These are phyloP conservation scores for Melanargia galathea DNA, from an alignment of 2,888 invertebrate genomes.

Conservation along the genomic window DNA sequence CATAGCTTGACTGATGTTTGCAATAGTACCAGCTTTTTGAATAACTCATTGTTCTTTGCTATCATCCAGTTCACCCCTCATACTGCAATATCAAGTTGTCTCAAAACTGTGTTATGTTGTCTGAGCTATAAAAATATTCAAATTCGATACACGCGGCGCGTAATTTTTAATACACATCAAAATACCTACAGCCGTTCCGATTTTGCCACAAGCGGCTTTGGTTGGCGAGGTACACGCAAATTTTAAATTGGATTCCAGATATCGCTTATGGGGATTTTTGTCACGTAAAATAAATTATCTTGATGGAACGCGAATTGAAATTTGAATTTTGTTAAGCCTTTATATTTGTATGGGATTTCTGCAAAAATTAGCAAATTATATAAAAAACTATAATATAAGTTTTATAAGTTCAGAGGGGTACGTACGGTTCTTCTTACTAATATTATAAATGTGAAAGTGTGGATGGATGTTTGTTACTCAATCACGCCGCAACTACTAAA, in stretches of 20 bases:
- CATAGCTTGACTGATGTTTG: no score
- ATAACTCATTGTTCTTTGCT: no score
- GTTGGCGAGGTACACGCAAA: constrained; percentile 16
- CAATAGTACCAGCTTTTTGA: no score
- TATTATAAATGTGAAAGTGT: no score
- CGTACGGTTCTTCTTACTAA: no score
- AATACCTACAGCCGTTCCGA: constrained; percentile 11
- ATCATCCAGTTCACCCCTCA: no score
- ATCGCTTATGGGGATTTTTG: constrained; percentile 24
- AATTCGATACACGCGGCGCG: background rate
- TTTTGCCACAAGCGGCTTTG: constrained; percentile 20
- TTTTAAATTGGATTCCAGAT: constrained; percentile 26
- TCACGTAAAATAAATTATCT: constrained; percentile 24
- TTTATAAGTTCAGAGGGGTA: no score
- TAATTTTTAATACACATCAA: constrained; percentile 20
- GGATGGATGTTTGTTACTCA: no score
- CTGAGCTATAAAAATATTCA: background rate
- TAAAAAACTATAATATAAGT: background rate
- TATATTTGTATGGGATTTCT: constrained; percentile 10
- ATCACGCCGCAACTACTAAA: no score
- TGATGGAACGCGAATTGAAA: constrained; percentile 17
- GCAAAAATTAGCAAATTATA: background rate
- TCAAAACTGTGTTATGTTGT: background rate
- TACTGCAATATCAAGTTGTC: background rate
- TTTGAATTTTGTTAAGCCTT: constrained; percentile 22